A percentile compares a stretch with the other conserved stretches of the same genome.
Evolutionary conservation across 2,113 vertebrate genomes (phyloP).

Genomic region (Artemisiospiza belli): DNA sequence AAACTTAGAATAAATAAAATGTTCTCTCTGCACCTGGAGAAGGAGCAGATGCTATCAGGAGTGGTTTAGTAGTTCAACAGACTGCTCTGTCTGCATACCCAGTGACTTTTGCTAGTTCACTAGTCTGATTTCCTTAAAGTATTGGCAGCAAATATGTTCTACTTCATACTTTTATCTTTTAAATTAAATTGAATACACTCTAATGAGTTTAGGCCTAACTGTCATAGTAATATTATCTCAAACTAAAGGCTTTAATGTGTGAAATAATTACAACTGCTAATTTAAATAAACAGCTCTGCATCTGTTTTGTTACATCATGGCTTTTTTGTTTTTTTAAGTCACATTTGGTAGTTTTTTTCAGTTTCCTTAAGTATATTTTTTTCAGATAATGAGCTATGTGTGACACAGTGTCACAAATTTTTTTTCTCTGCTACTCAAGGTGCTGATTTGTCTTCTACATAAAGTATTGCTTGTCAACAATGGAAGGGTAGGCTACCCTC

Average conservation of each 20-base stretch:
- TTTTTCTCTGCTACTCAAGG: background rate
- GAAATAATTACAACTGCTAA: background rate
- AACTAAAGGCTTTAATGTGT: background rate
- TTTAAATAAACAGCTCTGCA: background rate
- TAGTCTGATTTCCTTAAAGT: background rate
- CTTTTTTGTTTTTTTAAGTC: background rate
- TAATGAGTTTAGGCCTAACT: background rate
- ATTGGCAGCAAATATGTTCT: background rate
- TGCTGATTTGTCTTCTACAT: background rate
- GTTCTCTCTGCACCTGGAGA: background rate
- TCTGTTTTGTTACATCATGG: background rate
- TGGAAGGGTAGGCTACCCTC: background rate
- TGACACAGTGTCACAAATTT: background rate
- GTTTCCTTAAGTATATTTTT: background rate
- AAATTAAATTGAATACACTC: background rate
- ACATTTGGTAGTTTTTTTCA: background rate
- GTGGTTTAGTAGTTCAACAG: slow-evolving; percentile 1
- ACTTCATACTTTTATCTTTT: background rate
- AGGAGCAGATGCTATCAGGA: background rate
- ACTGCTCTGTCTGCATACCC: background rate
- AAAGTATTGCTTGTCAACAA: background rate
- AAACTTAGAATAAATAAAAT: background rate
- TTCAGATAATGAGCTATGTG: background rate
- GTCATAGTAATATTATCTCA: background rate
- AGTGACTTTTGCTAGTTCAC: background rate